phyloP scores from a whole-genome alignment of 2,888 invertebrate genomes.

The Cheiracanthium punctorium region DNA sequence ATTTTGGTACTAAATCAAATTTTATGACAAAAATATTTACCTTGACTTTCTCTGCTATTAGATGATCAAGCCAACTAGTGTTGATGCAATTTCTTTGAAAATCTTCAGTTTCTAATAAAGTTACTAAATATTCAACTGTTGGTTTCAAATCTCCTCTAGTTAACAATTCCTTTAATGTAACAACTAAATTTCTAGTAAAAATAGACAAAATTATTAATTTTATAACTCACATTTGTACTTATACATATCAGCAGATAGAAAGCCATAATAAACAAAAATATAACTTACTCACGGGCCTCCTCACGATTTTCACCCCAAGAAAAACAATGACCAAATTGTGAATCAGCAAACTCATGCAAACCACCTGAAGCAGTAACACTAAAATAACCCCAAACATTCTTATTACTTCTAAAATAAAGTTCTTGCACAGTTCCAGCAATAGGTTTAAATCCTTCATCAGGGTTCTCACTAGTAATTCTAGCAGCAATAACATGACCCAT shows the following conservation, averaged over 20 bases:
- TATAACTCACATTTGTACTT: neutral
- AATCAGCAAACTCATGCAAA: slow-evolving; percentile 99
- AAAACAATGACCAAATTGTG: slow-evolving; percentile 99
- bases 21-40: slow-evolving; percentile 64
- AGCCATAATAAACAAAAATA: neutral
- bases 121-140: slow-evolving; percentile 98
- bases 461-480: slow-evolving; percentile 97
- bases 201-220: neutral
- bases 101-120: slow-evolving; percentile 91
- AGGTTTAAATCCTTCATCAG: slow-evolving; percentile 99
- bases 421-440: slow-evolving; percentile 98
- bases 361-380: slow-evolving; percentile 98
- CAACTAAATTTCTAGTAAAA: slow-evolving; percentile 85
- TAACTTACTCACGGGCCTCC: slow-evolving; percentile 87
- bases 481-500: slow-evolving; percentile 99
- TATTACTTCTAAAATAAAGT: slow-evolving; percentile 97
- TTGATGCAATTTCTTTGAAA: slow-evolving; percentile 93
- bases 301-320: slow-evolving; percentile 99
- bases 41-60: slow-evolving; percentile 94
- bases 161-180: slow-evolving; percentile 96
- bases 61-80: slow-evolving; percentile 96
- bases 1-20: too few relatives aligned
- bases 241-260: neutral
- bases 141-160: slow-evolving; percentile 98
- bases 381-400: slow-evolving; percentile 99